phyloP scores from a whole-genome alignment of 2,797 vertebrate genomes.

The Falco columbarius region DNA sequence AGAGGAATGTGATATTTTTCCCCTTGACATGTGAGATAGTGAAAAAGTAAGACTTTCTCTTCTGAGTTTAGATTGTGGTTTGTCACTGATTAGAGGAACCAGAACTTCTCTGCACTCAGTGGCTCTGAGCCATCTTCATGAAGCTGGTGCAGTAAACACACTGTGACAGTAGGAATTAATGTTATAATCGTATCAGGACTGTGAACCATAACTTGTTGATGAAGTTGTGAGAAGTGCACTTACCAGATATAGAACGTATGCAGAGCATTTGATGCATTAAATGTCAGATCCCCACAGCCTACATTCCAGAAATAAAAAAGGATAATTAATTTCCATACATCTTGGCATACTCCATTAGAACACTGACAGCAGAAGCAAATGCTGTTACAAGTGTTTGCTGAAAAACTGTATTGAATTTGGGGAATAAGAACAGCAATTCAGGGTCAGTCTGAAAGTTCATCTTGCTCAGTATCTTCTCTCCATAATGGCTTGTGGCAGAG shows the following conservation, averaged over 20 bases:
- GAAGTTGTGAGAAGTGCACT: slow-evolving; percentile 65
- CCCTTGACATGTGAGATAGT: slow-evolving; percentile 30
- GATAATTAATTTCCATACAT: slow-evolving; percentile 69
- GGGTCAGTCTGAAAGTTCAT: slow-evolving; percentile 13
- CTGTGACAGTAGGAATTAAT: slow-evolving; percentile 70
- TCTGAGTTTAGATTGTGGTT: slow-evolving; percentile 33
- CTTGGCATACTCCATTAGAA: slow-evolving; percentile 66
- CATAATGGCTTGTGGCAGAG: neutral
- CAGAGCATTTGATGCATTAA: slow-evolving; percentile 66
- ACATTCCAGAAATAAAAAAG: slow-evolving; percentile 68
- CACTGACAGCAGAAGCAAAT: slow-evolving; percentile 67
- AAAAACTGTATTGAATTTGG: slow-evolving; percentile 38
- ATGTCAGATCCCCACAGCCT: slow-evolving; percentile 65
- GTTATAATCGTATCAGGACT: slow-evolving; percentile 67
- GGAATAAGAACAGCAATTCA: slow-evolving; percentile 18
- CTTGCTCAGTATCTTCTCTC: neutral
- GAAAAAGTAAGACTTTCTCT: slow-evolving; percentile 60
- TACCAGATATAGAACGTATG: slow-evolving; percentile 64
- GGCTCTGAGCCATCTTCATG: slow-evolving; percentile 58
- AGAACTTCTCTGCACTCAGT: slow-evolving; percentile 38
- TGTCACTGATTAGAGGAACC: slow-evolving; percentile 56
- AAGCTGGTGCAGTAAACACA: slow-evolving; percentile 64
- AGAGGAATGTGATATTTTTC: slow-evolving; percentile 46
- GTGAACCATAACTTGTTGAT: slow-evolving; percentile 70
- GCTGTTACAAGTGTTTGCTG: slow-evolving; percentile 42